phyloP scores from a whole-genome alignment of 2,797 vertebrate species.

The Oreonectes daqikongensis region DNA sequence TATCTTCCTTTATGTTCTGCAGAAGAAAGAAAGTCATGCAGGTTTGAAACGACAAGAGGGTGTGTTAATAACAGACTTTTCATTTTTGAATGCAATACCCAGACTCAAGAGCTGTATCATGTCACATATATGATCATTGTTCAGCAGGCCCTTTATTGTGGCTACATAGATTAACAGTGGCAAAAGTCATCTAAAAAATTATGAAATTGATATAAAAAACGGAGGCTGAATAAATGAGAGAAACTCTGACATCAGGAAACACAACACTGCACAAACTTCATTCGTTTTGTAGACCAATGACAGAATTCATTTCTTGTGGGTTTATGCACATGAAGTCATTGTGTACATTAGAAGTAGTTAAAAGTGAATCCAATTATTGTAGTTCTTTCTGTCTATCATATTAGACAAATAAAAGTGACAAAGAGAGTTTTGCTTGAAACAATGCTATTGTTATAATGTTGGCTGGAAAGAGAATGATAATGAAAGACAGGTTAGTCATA shows the following conservation, averaged over 20 bases:
- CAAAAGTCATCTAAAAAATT: slow-evolving; percentile 62
- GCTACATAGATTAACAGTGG: slow-evolving; percentile 50
- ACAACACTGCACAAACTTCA: slow-evolving; percentile 60
- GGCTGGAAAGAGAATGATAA: slow-evolving; percentile 14
- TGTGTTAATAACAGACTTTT: too few species aligned
- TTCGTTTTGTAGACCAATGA: slow-evolving; percentile 72
- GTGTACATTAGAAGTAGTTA: slow-evolving; percentile 72
- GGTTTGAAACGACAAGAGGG: too few species aligned
- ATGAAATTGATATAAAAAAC: slow-evolving; percentile 67
- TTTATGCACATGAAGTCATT: slow-evolving; percentile 66
- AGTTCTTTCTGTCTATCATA: slow-evolving; percentile 71
- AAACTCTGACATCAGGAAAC: slow-evolving; percentile 59
- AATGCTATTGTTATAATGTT: slow-evolving; percentile 23
- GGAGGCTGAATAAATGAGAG: slow-evolving; percentile 68
- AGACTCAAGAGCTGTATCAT: too few species aligned
- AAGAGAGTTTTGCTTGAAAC: slow-evolving; percentile 29
- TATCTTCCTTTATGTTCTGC: too few species aligned
- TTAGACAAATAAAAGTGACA: slow-evolving; percentile 71
- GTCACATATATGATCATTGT: too few species aligned
- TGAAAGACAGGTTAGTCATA: background rate
- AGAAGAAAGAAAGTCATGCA: too few species aligned
- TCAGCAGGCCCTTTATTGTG: slow-evolving; percentile 3
- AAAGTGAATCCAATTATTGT: slow-evolving; percentile 72
- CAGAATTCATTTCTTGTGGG: slow-evolving; percentile 65
- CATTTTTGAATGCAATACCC: too few species aligned